phyloP scores from a whole-genome alignment of 1,140 invertebrate species.

The Colletes latitarsis region DNA sequence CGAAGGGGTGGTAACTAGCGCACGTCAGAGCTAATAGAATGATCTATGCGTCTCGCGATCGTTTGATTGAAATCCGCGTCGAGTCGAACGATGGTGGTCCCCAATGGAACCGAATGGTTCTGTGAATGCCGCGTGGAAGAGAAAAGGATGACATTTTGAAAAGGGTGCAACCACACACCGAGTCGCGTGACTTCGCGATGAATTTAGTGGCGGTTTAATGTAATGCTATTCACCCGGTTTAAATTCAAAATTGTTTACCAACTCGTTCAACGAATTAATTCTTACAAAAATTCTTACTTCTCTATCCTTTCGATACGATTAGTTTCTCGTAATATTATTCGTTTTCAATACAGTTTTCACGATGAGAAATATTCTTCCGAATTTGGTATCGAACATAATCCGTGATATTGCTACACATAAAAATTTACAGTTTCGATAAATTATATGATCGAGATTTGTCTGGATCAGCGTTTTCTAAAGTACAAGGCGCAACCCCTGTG shows the following conservation, averaged over 20 bases:
- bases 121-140: slow-evolving; percentile 15
- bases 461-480: no score
- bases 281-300: no score
- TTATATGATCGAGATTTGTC: no score
- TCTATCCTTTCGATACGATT: no score
- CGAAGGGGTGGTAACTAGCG: slow-evolving; percentile 49
- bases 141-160: slow-evolving; percentile 40
- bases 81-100: slow-evolving; percentile 6
- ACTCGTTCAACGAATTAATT: neutral
- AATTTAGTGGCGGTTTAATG: slow-evolving; percentile 8
- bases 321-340: no score
- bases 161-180: slow-evolving; percentile 8
- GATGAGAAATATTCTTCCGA: no score
- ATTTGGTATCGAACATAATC: no score
- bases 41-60: slow-evolving; percentile 61
- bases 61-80: slow-evolving; percentile 57
- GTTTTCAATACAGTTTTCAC: no score
- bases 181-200: slow-evolving; percentile 33
- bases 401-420: no score
- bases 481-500: no score
- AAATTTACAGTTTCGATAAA: no score
- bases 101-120: slow-evolving; percentile 15
- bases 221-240: neutral
- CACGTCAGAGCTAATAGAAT: slow-evolving; percentile 59
- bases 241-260: neutral